These are phyloP conservation scores for Avahi laniger DNA, from an alignment of 2,797 vertebrate species.

Conservation along the genomic window DNA sequence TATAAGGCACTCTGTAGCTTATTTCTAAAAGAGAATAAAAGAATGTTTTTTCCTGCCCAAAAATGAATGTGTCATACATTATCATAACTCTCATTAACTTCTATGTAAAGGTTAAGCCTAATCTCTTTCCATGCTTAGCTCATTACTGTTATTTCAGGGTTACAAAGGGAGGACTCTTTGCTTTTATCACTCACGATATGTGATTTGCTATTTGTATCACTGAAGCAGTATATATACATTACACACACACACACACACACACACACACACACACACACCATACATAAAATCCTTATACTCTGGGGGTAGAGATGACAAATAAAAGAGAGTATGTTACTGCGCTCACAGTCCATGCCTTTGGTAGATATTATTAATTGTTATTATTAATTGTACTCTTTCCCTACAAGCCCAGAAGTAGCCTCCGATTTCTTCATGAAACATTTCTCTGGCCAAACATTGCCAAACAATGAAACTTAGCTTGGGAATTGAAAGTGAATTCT, in stretches of 20 bases:
- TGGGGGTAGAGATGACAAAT: not conserved
- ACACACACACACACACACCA: no score
- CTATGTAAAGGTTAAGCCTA: not conserved
- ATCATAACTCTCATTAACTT: slow-evolving; percentile 25
- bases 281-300: not conserved
- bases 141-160: not conserved
- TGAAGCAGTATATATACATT: not conserved
- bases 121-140: not conserved
- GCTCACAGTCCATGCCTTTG: not conserved
- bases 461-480: not conserved
- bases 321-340: not conserved
- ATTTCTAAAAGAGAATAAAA: not conserved
- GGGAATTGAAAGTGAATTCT: not conserved
- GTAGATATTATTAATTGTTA: not conserved
- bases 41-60: not conserved
- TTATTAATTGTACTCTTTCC: not conserved
- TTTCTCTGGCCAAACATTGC: not conserved
- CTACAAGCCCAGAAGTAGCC: not conserved
- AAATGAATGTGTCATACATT: not conserved
- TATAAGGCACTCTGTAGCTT: not conserved
- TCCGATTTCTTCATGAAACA: not conserved
- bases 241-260: not conserved
- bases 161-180: not conserved
- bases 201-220: not conserved
- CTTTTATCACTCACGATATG: not conserved